These are phyloP conservation scores for Laticauda colubrina DNA, from an alignment of 2,113 vertebrate species.

Conservation along the genomic window DNA sequence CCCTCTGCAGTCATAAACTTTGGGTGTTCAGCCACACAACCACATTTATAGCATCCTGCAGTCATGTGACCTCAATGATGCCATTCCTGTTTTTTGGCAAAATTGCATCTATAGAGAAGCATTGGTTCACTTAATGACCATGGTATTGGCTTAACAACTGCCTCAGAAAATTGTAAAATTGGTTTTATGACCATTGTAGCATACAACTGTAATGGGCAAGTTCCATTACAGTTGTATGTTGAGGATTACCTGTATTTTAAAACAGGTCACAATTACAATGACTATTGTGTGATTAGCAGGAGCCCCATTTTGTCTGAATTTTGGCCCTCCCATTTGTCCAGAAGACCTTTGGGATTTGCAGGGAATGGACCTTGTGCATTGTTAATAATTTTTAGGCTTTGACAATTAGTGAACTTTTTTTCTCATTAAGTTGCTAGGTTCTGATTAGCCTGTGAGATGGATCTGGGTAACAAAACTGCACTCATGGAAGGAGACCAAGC, in stretches of 20 bases:
- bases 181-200: not conserved
- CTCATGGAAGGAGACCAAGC: not conserved
- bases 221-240: not conserved
- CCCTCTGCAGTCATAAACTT: not conserved
- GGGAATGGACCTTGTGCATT: not conserved
- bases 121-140: not conserved
- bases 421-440: not conserved
- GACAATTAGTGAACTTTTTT: not conserved
- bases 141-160: not conserved
- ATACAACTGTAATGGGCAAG: not conserved
- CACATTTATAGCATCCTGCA: not conserved
- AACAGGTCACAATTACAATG: not conserved
- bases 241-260: not conserved
- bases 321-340: not conserved
- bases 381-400: not conserved
- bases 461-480: not conserved
- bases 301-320: not conserved
- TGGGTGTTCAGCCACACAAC: not conserved
- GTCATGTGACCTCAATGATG: not conserved
- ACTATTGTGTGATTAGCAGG: not conserved
- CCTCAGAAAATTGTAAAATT: not conserved
- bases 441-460: not conserved
- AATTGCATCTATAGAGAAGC: not conserved
- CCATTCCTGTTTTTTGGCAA: not conserved
- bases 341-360: not conserved